These are phyloP conservation scores for Platycheirus rosarum DNA, from an alignment of 2,888 invertebrate genomes.

Conservation along the genomic window DNA sequence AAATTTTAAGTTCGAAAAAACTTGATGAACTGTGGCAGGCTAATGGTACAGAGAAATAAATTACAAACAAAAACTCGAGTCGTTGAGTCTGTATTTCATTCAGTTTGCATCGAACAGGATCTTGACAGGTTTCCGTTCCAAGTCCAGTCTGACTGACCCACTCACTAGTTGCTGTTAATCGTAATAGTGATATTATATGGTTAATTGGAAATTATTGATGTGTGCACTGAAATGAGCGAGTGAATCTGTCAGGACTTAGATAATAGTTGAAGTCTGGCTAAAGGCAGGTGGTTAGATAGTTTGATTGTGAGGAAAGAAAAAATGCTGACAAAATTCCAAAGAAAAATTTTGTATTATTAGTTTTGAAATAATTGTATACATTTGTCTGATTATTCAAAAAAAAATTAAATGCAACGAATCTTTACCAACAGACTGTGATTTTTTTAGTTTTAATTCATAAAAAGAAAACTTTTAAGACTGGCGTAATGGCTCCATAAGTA, in stretches of 20 bases:
- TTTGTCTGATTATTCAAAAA: too few species aligned
- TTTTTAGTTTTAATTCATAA: too few species aligned
- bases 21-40: conserved; percentile 32
- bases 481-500: too few species aligned
- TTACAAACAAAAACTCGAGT: background rate
- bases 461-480: too few species aligned
- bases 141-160: background rate
- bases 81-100: conserved; percentile 26
- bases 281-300: conserved; percentile 27
- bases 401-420: too few species aligned
- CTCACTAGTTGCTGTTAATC: conserved; percentile 38
- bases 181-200: conserved; percentile 45
- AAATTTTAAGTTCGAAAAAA: conserved; percentile 23
- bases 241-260: conserved; percentile 51
- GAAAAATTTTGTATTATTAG: too few species aligned
- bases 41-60: background rate
- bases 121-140: conserved; percentile 52
- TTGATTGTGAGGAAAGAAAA: conserved; percentile 13
- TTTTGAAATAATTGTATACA: too few species aligned
- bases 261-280: conserved; percentile 18
- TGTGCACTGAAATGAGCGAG: conserved; percentile 40
- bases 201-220: conserved; percentile 53
- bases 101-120: conserved; percentile 50
- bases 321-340: too few species aligned
- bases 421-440: too few species aligned